These are phyloP conservation scores for Psylliodes chrysocephalus DNA, from an alignment of 2,888 invertebrate species.

Conservation along the genomic window DNA sequence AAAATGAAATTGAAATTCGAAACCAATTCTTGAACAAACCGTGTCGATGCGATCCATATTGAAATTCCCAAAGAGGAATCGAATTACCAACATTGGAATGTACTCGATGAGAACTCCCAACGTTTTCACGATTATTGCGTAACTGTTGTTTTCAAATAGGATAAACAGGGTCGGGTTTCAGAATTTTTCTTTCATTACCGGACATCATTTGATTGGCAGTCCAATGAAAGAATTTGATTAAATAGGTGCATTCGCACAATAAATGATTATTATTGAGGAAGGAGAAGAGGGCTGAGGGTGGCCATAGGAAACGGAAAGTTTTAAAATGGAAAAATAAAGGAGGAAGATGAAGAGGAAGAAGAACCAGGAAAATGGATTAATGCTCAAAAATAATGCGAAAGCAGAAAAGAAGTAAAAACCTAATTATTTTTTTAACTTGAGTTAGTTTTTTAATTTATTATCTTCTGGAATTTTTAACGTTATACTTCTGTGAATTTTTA, in stretches of 20 bases:
- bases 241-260: slow-evolving; percentile 82
- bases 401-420: too few relatives aligned
- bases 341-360: too few relatives aligned
- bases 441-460: too few relatives aligned
- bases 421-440: too few relatives aligned
- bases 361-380: too few relatives aligned
- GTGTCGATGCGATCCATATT: neutral
- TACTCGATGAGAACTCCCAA: neutral
- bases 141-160: neutral
- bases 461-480: too few relatives aligned
- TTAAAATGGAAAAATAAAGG: too few relatives aligned
- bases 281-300: slow-evolving; percentile 83
- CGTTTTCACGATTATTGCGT: slow-evolving; percentile 2
- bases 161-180: neutral
- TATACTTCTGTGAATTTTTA: too few relatives aligned
- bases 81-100: slow-evolving; percentile 3
- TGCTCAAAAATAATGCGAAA: too few relatives aligned
- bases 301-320: too few relatives aligned
- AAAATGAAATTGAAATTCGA: neutral
- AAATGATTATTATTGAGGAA: slow-evolving; percentile 82
- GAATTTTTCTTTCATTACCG: too few relatives aligned
- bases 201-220: slow-evolving; percentile 82
- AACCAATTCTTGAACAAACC: neutral
- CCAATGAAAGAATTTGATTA: slow-evolving; percentile 81
- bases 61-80: neutral